Percentiles rank a stretch among this genome's conserved stretches.
Evolutionary conservation across 1,140 invertebrate genomes (phyloP).

Genomic region (Brachystomella parvula): DNA sequence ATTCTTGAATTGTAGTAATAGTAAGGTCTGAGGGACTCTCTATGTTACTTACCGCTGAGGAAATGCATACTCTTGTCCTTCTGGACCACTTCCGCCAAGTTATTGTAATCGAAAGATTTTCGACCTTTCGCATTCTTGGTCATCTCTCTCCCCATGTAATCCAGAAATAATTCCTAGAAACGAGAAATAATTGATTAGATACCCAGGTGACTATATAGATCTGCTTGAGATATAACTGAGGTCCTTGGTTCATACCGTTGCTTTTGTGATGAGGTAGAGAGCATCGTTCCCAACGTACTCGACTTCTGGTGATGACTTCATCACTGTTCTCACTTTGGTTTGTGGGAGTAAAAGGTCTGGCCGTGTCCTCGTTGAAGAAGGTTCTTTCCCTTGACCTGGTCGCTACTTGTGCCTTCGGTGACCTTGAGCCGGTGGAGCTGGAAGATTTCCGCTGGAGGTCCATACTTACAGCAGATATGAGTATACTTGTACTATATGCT

Average conservation of each 20-base stretch:
- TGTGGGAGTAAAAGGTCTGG: slow-evolving; percentile 52
- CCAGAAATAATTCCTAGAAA: slow-evolving; percentile 57
- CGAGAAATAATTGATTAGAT: slow-evolving; percentile 40
- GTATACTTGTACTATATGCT: too few species aligned
- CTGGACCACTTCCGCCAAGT: slow-evolving; percentile 59
- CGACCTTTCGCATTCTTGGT: slow-evolving; percentile 44
- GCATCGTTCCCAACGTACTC: slow-evolving; percentile 67
- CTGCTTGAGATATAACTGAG: not conserved
- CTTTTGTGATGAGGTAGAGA: slow-evolving; percentile 60
- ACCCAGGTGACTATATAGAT: slow-evolving; percentile 15
- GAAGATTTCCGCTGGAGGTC: too few species aligned
- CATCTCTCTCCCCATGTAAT: slow-evolving; percentile 54
- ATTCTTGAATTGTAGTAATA: not conserved
- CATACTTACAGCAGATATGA: too few species aligned
- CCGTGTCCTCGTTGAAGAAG: slow-evolving; percentile 14
- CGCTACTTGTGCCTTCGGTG: not conserved
- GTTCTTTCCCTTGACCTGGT: not conserved
- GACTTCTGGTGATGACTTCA: slow-evolving; percentile 77
- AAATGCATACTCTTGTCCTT: slow-evolving; percentile 58
- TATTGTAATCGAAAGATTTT: slow-evolving; percentile 56
- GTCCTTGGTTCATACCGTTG: slow-evolving; percentile 53
- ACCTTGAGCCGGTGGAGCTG: too few species aligned
- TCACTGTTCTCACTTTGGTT: slow-evolving; percentile 68
- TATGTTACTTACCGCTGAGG: slow-evolving; percentile 43
- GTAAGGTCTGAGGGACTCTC: too few species aligned